Base-by-base conservation (phyloP, 2,888 invertebrate genomes). In the Thymelicus acteon region DNA sequence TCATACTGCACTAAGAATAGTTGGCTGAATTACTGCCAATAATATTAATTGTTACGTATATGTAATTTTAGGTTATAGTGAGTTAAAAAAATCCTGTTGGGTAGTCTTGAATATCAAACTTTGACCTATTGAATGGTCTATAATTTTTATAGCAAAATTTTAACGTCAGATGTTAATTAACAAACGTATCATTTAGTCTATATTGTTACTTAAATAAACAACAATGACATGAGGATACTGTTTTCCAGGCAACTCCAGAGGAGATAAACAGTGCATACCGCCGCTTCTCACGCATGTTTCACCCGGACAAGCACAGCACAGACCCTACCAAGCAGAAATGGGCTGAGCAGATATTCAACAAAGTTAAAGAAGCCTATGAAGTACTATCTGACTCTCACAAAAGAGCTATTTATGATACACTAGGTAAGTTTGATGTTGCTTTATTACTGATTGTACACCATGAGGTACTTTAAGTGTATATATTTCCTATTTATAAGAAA, bases 211-310 rank as follows among this genome's bases (percentile, higher is more conserved):
- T 12, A 6, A 47, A 24, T 62, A 48, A 47, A 24, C 48, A 48
- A 60, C 5, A 13, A 19, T 19, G 2, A 58, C 7, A 31, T n/a
- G 31, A 19, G 19, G 19, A 31, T 7, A 37, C 2, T 77, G 24
- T 72, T 72, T 86, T 92, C 64, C 85, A 99, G 99, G 99, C 99
- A 7, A 95, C 97, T 52, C 93, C 94, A 64, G 99, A 99, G 76
- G 99, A 99, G 89, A 99, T 99, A 77, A 98, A 96, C 82, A 96
- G 97, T 93, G 97, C 99, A 2, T 99, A 99, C 87, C 95, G 99
- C 73, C 96, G 97, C 67, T 95, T 98, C 70, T 99, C 99, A 79
- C 96, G 97, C 76, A 96, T 98, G 79, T 99, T 98, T 84, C 99
- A 99, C 89, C 99, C 99, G 0, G 99, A 99, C 85, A 99, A 99